Evolutionary conservation across 1,140 invertebrate genomes (phyloP).

Genomic region (silkworm (Bombyx mori)): DNA sequence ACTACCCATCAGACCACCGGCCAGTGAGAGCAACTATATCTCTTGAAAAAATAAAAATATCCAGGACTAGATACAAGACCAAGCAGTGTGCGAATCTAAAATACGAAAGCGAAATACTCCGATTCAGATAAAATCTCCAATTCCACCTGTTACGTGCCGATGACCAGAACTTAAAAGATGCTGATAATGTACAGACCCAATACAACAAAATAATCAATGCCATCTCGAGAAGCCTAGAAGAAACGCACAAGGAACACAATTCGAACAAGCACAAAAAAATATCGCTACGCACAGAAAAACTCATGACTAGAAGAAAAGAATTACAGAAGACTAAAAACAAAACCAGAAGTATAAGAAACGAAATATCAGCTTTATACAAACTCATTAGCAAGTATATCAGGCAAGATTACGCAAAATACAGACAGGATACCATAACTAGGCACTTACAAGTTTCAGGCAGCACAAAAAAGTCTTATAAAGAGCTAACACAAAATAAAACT

Average conservation of each 20-base stretch:
- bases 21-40: conserved; percentile 11
- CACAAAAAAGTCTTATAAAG: conserved; percentile 1
- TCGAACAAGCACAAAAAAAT: neutral
- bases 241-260: no score
- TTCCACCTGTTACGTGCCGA: neutral
- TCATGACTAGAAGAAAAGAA: conserved; percentile 1
- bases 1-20: conserved; percentile 15
- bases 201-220: conserved; percentile 3
- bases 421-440: neutral
- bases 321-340: neutral
- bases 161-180: neutral
- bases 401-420: conserved; percentile 1
- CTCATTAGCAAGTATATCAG: conserved; percentile 1
- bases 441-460: neutral
- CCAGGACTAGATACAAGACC: neutral
- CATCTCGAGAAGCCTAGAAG: neutral
- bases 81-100: neutral
- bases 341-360: neutral
- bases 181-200: neutral
- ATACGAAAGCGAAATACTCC: conserved; percentile 1
- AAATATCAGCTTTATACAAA: neutral
- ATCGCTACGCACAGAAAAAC: neutral
- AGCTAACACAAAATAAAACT: conserved; percentile 1
- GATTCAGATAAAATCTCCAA: neutral
- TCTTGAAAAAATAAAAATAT: conserved; percentile 3